Evolutionary conservation across 2,113 vertebrate species (phyloP).

Genomic region (Atrichornis clamosus): DNA sequence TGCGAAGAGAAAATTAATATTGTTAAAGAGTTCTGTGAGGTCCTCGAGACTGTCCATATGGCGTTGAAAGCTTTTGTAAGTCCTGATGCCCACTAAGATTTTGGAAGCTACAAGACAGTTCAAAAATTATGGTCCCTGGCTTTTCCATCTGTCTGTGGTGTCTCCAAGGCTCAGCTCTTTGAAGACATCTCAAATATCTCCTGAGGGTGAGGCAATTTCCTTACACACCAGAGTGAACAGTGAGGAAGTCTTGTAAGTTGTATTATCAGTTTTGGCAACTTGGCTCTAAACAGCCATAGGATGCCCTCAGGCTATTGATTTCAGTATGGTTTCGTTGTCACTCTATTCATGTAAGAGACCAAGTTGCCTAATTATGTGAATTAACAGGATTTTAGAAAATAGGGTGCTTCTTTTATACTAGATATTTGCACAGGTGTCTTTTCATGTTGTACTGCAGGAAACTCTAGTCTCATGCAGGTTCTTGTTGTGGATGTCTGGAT

Average conservation of each 20-base stretch:
- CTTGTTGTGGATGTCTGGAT: background rate
- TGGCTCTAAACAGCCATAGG: background rate
- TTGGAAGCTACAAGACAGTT: background rate
- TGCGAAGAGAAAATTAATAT: background rate
- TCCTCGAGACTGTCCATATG: background rate
- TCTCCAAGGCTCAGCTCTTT: background rate
- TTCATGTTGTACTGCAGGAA: background rate
- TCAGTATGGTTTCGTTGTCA: background rate
- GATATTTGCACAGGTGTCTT: background rate
- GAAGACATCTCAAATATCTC: background rate
- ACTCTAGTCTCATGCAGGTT: background rate
- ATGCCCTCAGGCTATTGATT: background rate
- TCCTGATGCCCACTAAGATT: fast-evolving
- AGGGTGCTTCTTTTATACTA: background rate
- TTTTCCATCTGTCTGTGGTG: background rate
- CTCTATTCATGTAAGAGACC: background rate
- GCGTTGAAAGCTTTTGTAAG: background rate
- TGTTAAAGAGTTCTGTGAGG: background rate
- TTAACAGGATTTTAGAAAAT: background rate
- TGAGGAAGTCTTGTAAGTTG: background rate
- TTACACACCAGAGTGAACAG: background rate
- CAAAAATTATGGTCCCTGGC: background rate
- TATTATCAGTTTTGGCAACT: background rate
- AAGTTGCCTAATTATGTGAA: background rate
- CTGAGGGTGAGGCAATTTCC: background rate